Evolutionary conservation across 2,888 invertebrate genomes (phyloP).

Genomic region (Sialis lutaria): DNA sequence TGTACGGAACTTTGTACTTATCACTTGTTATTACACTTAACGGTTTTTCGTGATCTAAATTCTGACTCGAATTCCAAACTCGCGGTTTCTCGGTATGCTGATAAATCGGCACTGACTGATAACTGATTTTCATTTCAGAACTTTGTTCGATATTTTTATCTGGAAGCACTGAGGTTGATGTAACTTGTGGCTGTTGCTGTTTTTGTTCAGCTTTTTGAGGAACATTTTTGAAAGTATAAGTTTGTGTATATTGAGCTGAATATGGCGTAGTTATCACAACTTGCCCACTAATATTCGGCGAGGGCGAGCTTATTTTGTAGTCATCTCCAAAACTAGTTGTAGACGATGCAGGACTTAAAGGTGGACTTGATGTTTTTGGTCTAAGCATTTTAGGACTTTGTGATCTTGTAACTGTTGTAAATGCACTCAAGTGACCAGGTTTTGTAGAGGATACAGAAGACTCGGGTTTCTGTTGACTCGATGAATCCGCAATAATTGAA

Average conservation of each 20-base stretch:
- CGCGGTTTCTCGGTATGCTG: conserved; percentile 7
- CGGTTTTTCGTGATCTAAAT: conserved; percentile 6
- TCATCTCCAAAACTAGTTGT: conserved; percentile 47
- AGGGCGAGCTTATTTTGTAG: conserved; percentile 17
- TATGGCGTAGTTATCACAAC: conserved; percentile 25
- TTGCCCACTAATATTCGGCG: conserved; percentile 27
- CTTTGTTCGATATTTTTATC: conserved; percentile 17
- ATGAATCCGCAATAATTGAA: conserved; percentile 14
- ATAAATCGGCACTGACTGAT: conserved; percentile 9
- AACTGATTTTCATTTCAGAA: conserved; percentile 8
- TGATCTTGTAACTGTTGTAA: conserved; percentile 1
- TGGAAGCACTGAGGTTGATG: conserved; percentile 35
- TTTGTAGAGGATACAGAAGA: background rate
- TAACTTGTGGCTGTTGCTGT: conserved; percentile 31
- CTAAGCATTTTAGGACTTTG: background rate
- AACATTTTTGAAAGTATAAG: conserved; percentile 1
- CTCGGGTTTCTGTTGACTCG: background rate
- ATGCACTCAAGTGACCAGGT: conserved; percentile 3
- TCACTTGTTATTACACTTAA: conserved; percentile 8
- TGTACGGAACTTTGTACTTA: conserved; percentile 4
- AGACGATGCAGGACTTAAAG: conserved; percentile 52
- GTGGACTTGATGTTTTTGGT: conserved; percentile 33
- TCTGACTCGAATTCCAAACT: background rate
- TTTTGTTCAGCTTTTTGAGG: conserved; percentile 4
- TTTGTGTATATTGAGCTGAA: conserved; percentile 28